phyloP scores from a whole-genome alignment of 2,888 invertebrate genomes.

The Synanthedon andrenaeformis region DNA sequence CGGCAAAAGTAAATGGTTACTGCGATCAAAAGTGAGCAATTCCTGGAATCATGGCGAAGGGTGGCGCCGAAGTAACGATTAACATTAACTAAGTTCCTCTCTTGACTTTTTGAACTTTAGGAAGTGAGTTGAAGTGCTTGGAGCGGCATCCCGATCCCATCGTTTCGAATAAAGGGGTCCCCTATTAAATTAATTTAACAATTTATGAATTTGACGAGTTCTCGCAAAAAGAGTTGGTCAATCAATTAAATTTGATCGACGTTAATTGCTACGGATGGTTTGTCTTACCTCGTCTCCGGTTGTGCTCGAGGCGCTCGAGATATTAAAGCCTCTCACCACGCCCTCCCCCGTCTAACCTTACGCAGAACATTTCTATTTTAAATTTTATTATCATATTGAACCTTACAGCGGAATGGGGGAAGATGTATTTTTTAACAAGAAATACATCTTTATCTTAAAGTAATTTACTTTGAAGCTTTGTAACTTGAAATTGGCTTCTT shows the following conservation, averaged over 20 bases:
- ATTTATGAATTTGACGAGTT: constrained; percentile 24
- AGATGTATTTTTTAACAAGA: too few relatives aligned
- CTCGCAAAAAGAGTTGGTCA: constrained; percentile 10
- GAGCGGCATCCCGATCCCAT: not conserved
- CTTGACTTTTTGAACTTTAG: constrained; percentile 21
- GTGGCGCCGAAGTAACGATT: constrained; percentile 28
- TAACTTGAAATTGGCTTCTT: too few relatives aligned
- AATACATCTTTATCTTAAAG: too few relatives aligned
- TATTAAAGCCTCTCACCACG: too few relatives aligned
- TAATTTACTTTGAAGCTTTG: too few relatives aligned
- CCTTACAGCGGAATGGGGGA: too few relatives aligned
- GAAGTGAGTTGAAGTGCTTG: constrained; percentile 2
- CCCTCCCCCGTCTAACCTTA: too few relatives aligned
- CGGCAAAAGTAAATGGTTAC: not conserved
- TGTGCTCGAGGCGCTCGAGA: too few relatives aligned
- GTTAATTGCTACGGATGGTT: constrained; percentile 11
- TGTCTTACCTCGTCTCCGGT: not conserved
- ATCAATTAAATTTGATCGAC: constrained; percentile 25
- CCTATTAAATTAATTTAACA: constrained; percentile 39
- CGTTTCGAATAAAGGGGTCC: constrained; percentile 13
- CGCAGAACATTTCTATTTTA: too few relatives aligned
- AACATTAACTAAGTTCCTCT: constrained; percentile 25
- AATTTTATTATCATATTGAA: too few relatives aligned
- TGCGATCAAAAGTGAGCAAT: constrained; percentile 6
- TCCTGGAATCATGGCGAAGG: constrained; percentile 12